A percentile compares a stretch with the other conserved stretches of the same genome.
Conservation (phyloP, 2,113 vertebrate species). For the Hepsetus odoe region DNA sequence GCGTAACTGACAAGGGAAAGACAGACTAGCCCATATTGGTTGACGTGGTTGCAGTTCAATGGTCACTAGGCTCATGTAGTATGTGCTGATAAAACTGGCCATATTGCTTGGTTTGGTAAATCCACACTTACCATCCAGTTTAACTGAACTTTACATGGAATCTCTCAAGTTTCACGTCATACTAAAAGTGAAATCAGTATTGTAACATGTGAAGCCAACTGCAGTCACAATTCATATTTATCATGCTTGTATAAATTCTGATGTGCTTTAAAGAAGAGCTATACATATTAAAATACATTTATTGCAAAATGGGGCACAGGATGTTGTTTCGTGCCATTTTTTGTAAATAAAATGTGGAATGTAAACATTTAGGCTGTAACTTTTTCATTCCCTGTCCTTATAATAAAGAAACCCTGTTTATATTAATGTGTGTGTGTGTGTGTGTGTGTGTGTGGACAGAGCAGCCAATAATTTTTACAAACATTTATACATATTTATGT, state of each 20-base stretch:
- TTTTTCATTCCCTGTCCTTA: no score
- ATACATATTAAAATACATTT: not conserved
- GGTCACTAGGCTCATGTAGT: not conserved
- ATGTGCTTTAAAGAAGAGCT: not conserved
- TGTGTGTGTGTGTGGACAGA: no score
- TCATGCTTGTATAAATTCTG: not conserved
- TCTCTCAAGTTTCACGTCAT: not conserved
- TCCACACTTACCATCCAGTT: not conserved
- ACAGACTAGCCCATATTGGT: not conserved
- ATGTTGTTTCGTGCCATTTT: no score
- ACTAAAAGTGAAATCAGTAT: not conserved
- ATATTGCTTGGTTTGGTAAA: not conserved
- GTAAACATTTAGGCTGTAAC: no score
- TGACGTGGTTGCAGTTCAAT: slow-evolving; percentile 8
- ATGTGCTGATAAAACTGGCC: not conserved
- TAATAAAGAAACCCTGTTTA: no score
- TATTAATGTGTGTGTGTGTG: no score
- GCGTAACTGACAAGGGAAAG: not conserved
- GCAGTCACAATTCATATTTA: no score
- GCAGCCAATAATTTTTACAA: no score
- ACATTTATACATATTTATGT: no score
- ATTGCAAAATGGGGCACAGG: no score
- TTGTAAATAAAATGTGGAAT: no score
- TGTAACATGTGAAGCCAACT: not conserved
- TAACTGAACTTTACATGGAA: not conserved